These are phyloP conservation scores for Ischnura elegans DNA, from an alignment of 2,888 invertebrate species.

Conservation along the genomic window DNA sequence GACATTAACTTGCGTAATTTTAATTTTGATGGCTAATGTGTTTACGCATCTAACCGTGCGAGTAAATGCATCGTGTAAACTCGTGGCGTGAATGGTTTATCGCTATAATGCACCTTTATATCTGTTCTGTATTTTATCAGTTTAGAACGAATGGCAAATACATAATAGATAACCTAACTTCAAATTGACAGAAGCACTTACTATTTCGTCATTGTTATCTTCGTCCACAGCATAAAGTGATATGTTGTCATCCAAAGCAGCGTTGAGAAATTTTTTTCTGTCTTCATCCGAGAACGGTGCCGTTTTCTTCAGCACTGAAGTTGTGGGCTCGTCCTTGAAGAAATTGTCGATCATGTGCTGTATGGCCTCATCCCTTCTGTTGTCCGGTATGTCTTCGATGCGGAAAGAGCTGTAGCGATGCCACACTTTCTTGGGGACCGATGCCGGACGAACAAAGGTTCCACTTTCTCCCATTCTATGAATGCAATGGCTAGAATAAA, in stretches of 20 bases:
- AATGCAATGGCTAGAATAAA: too few relatives aligned
- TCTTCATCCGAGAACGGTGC: not conserved
- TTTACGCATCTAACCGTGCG: too few relatives aligned
- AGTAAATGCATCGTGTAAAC: too few relatives aligned
- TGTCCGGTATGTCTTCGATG: conserved; percentile 50
- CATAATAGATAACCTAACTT: too few relatives aligned
- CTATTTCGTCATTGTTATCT: conserved; percentile 47
- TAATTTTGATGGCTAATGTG: too few relatives aligned
- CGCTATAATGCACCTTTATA: too few relatives aligned
- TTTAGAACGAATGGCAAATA: too few relatives aligned
- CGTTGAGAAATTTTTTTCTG: not conserved
- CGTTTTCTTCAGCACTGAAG: not conserved
- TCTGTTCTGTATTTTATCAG: too few relatives aligned
- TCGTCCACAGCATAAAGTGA: conserved; percentile 10
- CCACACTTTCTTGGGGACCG: conserved; percentile 17
- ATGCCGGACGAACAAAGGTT: conserved; percentile 8
- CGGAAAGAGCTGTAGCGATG: not conserved
- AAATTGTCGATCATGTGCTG: not conserved
- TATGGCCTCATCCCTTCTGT: not conserved
- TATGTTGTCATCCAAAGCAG: conserved; percentile 34
- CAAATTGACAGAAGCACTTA: not conserved
- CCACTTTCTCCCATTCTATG: not conserved
- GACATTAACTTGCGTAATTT: too few relatives aligned
- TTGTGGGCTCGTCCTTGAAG: conserved; percentile 34
- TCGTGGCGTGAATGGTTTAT: too few relatives aligned